Base-by-base conservation (phyloP, 2,888 invertebrate genomes). In the Carabus problematicus region DNA sequence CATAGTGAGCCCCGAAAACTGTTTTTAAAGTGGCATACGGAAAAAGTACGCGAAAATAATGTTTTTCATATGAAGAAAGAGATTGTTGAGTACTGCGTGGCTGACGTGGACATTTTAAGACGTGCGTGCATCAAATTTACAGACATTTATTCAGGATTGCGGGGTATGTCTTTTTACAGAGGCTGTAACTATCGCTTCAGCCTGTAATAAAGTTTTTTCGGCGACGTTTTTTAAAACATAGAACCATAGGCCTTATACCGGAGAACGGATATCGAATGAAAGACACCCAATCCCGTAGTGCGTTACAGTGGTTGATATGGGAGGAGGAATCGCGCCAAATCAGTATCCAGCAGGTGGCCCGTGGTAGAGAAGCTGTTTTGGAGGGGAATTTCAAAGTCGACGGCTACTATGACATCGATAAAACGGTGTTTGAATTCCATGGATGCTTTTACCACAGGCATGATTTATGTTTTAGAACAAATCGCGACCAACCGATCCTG, bases 61-160 rank as follows among this genome's bases (percentile, higher is more conserved):
- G 14, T 64, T 16, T 78, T 78, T 70, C 67, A 76, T 71, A 74
- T 78, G 64, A 16, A 73, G 62, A 68, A 73, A 29, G 77, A 78
- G 56, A 42, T 79, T 0, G 56, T 75, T 0, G 71, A 71, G 1
- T 75, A 75, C 42, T 75, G 74, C 61, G 43, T 72, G 7, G 47
- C 58, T 9, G 73, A 74, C 67, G 77, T 78, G 0, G 72, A 72
- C 11, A 79, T 77, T 68, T 63, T 78, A 12, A 70, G 73, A 7
- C 70, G 71, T 14, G 74, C 76, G 1, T 79, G 76, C 64, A 11
- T 74, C 18, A 74, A 71, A 64, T 78, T 76, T 71, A 70, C 45
- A 73, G 52, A 61, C 64, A 3, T 70, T 78, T 29, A 39, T 77
- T 1, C 54, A 66, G 8, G 69, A 63, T 11, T 72, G 71, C 0